Conservation (phyloP, 2,113 vertebrate species). For the Brachyhypopomus occidentalis region DNA sequence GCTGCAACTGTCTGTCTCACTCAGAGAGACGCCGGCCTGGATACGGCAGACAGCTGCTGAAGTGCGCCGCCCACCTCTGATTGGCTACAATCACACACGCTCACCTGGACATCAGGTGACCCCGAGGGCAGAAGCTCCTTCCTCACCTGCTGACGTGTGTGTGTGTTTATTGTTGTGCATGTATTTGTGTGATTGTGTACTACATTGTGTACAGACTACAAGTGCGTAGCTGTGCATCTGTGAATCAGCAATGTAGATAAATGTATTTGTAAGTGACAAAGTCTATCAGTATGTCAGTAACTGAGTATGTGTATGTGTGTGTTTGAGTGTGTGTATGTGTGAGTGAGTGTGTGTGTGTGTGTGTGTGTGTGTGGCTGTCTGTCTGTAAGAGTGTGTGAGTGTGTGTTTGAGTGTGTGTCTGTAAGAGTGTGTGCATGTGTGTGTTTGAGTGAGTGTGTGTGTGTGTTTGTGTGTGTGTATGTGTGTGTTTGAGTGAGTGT, state of each 20-base stretch:
- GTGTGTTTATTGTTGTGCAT: conserved; percentile 34
- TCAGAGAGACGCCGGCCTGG: background rate
- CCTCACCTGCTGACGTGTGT: conserved; percentile 43
- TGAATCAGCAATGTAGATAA: too few species aligned
- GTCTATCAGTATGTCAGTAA: too few species aligned
- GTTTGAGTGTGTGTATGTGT: background rate
- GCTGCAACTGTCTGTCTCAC: background rate
- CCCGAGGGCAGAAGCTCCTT: too few species aligned
- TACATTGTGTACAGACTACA: too few species aligned
- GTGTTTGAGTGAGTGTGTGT: conserved; percentile 21
- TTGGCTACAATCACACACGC: background rate
- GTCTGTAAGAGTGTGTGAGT: conserved; percentile 3
- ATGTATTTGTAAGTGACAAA: too few species aligned
- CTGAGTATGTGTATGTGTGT: too few species aligned
- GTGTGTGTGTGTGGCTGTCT: conserved; percentile 3
- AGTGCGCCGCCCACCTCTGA: too few species aligned
- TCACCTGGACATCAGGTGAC: background rate
- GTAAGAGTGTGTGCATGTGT: background rate
- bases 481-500: background rate
- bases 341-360: background rate
- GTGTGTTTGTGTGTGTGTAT: background rate
- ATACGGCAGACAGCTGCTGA: background rate
- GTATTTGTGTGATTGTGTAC: conserved; percentile 48
- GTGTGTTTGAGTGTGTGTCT: background rate
- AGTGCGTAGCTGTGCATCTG: too few species aligned